Conservation (phyloP, 2,888 invertebrate species). For the Drosophila maculinotata region DNA sequence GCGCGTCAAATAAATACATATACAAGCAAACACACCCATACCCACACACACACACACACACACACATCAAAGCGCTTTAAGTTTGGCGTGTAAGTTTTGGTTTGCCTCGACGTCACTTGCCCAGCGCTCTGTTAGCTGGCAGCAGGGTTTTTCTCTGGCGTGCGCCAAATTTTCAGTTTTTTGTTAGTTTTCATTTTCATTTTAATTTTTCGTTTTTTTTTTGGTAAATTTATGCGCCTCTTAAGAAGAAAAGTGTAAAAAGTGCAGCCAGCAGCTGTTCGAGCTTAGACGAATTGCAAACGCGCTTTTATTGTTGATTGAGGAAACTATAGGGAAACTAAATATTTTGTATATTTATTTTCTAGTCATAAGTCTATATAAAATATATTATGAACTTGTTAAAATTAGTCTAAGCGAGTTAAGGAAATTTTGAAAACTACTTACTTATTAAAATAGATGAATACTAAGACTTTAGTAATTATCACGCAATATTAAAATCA, state of each 20-base stretch:
- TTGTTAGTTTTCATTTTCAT: conserved; percentile 29
- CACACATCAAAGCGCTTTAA: conserved; percentile 40
- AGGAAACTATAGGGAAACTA: too few relatives aligned
- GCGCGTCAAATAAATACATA: conserved; percentile 64
- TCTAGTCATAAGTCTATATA: background rate
- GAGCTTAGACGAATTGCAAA: conserved; percentile 23
- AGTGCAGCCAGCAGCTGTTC: conserved; percentile 19
- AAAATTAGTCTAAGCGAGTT: too few relatives aligned
- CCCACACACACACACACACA: background rate
- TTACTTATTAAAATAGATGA: too few relatives aligned
- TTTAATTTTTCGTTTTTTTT: conserved; percentile 17
- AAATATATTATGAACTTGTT: too few relatives aligned
- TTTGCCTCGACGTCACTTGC: conserved; percentile 43
- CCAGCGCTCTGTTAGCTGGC: background rate
- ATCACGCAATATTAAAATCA: too few relatives aligned
- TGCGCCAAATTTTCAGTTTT: conserved; percentile 51
- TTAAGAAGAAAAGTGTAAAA: conserved; percentile 30
- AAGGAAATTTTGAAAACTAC: too few relatives aligned
- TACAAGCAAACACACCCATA: conserved; percentile 16
- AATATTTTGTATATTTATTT: background rate
- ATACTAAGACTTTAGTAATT: too few relatives aligned
- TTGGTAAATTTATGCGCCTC: conserved; percentile 54
- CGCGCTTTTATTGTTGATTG: conserved; percentile 26
- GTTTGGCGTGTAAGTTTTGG: conserved; percentile 54
- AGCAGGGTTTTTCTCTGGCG: conserved; percentile 16